Evolutionary conservation across 2,113 vertebrate species (phyloP).

Genomic region (Origma solitaria): DNA sequence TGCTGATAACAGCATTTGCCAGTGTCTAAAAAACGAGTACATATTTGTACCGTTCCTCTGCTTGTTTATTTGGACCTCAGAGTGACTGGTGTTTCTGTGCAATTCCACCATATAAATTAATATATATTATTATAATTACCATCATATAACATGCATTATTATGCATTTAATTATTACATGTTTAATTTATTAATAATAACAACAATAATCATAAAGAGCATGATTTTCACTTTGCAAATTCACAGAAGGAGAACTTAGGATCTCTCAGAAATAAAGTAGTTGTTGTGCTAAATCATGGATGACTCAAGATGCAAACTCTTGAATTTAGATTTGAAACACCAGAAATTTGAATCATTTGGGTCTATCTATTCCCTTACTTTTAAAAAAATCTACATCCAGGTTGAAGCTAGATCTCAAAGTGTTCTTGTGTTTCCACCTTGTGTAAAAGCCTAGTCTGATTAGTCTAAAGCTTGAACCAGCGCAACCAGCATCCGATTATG

Average conservation of each 20-base stretch:
- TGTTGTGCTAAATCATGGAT: not conserved
- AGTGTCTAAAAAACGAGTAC: not conserved
- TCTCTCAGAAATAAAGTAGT: not conserved
- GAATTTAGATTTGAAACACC: not conserved
- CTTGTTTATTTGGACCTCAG: not conserved
- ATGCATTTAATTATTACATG: not conserved
- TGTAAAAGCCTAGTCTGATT: not conserved
- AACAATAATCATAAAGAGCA: not conserved
- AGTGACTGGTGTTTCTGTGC: not conserved
- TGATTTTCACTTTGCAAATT: not conserved
- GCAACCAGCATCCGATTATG: not conserved
- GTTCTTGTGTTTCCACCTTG: not conserved
- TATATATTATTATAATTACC: no score
- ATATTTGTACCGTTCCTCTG: not conserved
- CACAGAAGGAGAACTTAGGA: not conserved
- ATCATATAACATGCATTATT: not conserved
- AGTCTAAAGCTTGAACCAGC: not conserved
- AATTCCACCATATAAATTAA: not conserved
- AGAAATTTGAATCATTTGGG: not conserved
- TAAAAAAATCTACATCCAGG: not conserved
- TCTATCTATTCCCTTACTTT: not conserved
- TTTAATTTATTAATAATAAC: not conserved
- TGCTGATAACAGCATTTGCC: not conserved
- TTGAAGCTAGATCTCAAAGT: not conserved
- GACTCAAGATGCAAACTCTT: not conserved